Base-by-base conservation (phyloP, 2,797 vertebrate genomes). In the Babyrousa celebensis region DNA sequence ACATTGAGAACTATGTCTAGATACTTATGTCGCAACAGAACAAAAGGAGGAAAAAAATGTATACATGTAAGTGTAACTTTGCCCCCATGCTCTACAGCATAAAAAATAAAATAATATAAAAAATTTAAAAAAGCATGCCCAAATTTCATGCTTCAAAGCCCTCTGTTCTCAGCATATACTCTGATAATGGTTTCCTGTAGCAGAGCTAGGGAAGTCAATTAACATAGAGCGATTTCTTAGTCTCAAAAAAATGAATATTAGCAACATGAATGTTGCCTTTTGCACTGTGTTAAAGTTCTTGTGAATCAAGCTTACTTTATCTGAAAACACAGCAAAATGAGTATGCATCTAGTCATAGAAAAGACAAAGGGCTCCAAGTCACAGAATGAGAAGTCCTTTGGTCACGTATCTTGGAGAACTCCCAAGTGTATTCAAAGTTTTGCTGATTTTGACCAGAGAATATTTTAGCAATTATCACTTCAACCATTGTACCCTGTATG, bases 361-460 rank as follows among this genome's bases (percentile, higher is more conserved):
- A 62, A 75, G 29, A 72, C 29, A 40, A 20, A 54, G 36, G 87
- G 40, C 65, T 62, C 79, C 54, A 79, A 79, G 84, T 72, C 82
- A 67, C 43, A 82, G 78, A 94, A 74, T 9, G 12, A 71, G 74
- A 65, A 23, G 27, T 72, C 70, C 52, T 65, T 84, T 48, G 56
- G 27, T 40, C 60, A 68, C 9, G 3, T n/a, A 23, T 62, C 72
- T 94, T 92, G 80, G 84, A 85, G 65, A 95, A 92, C 12, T 95
- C 93, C 60, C 85, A 72, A 89, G 18, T 32, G 65, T 54, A 63
- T 36, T 91, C 86, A 40, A 89, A 93, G 17, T 25, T 87, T 88
- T 79, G 89, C 82, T 95, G 91, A 67, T 92, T 95, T 89, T 92
- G 88, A 84, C 67, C 60, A 85, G 71, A n/a, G 62, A 52, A n/a